Base-by-base conservation (phyloP, 92 coral and sea anemone species). In the Porites evermanni region DNA sequence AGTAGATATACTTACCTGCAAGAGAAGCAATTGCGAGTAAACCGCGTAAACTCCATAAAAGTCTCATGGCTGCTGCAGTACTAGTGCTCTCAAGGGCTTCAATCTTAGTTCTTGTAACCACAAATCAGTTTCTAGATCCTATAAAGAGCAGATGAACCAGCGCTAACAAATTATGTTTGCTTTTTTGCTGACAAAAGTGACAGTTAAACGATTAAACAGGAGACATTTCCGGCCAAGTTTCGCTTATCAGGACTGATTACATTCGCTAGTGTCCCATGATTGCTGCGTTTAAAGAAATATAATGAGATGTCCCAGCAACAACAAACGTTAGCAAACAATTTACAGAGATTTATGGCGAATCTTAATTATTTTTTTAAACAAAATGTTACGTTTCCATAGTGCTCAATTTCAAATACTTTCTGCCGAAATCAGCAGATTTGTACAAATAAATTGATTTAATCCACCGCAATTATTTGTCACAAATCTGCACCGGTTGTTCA, bases 171-270 rank as follows among this genome's bases (percentile, higher is more conserved):
- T 81, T 81, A 77, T 66, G 63, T 81, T 81, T 81, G 77, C 68
- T 70, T 68, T 81, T 59, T 56, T 3, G 13, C 56, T 56, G 77
- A 38, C 77, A 70, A 68, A 8, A 18, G 56, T 81, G 85, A 70
- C 85, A 81, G 68, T 26, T n/a, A 24, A 70, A 14, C 50, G 69
- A 69, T 56, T 53, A 69, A 70, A 69, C 12, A 63, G 12, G 66
- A n/a, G 65, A 81, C 54, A 81, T 56, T 81, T 81, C 85, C 77
- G 75, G 68, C 14, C 85, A 17, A 17, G 17, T 54, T 70, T 70
- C 67, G 53, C 44, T 81, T 70, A 69, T 56, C 77, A 8, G 53
- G 14, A 7, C 10, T 81, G 77, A 70, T 38, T 69, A 71, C 77
- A 58, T 20, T 53, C 52, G 38, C 65, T 68, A 16, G 54, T 10